Evolutionary conservation across 1,140 invertebrate species (phyloP).

Genomic region (Zaprionus inermis): DNA sequence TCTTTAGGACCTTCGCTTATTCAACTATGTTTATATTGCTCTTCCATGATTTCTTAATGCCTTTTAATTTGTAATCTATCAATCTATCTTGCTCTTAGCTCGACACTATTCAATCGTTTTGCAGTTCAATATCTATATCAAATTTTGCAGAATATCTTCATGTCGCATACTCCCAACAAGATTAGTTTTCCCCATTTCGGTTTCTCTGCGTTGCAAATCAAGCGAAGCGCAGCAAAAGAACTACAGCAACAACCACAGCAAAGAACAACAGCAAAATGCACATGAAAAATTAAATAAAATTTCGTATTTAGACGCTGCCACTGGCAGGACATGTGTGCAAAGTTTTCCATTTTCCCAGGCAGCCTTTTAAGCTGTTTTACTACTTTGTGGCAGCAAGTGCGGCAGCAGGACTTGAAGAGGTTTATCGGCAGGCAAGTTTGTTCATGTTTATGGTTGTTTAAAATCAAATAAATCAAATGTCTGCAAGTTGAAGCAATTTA

Average conservation of each 20-base stretch:
- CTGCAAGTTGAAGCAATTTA: neutral
- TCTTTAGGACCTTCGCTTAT: neutral
- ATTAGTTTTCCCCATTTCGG: neutral
- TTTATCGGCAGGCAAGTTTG: neutral
- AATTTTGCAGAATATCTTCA: neutral
- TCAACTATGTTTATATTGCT: neutral
- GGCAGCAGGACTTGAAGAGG: neutral
- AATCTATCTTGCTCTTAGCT: neutral
- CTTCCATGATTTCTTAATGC: neutral
- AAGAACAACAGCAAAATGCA: neutral
- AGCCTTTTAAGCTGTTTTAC: slow-evolving; percentile 27
- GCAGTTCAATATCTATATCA: accelerated
- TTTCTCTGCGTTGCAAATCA: slow-evolving; percentile 40
- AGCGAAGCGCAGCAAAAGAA: slow-evolving; percentile 16
- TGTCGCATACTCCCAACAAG: neutral
- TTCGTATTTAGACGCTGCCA: slow-evolving; percentile 14
- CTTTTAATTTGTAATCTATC: neutral
- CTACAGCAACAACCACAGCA: neutral
- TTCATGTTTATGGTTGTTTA: neutral
- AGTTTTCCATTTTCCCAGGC: slow-evolving; percentile 43
- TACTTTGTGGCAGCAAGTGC: slow-evolving; percentile 1
- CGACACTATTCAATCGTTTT: neutral
- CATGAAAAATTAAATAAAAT: slow-evolving; percentile 47
- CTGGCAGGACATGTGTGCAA: slow-evolving; percentile 36
- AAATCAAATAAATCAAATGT: neutral